These are phyloP conservation scores for Drosophila helvetica DNA, from an alignment of 2,888 invertebrate species.

Conservation along the genomic window DNA sequence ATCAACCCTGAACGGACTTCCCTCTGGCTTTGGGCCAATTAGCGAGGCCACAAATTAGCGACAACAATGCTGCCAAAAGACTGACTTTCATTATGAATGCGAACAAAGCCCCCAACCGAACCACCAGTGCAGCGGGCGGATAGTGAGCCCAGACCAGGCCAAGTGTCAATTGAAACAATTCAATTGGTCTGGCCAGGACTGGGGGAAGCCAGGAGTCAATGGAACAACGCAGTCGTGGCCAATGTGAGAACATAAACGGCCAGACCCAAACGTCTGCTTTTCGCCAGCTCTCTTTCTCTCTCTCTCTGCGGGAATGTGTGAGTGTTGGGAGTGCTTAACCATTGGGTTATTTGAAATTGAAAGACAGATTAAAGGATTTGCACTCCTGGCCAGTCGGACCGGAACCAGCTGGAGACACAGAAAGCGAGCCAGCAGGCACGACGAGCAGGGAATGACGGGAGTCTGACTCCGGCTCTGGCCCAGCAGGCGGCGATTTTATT, in stretches of 20 bases:
- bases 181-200: constrained; percentile 54
- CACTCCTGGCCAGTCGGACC: constrained; percentile 43
- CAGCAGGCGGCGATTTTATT: constrained; percentile 55
- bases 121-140: background rate
- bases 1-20: background rate
- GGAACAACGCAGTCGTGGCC: constrained; percentile 6
- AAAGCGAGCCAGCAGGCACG: constrained; percentile 4
- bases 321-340: constrained; percentile 54
- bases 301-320: constrained; percentile 18
- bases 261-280: constrained; percentile 11
- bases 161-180: constrained; percentile 74
- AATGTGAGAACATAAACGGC: constrained; percentile 30
- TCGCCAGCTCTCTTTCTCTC: background rate
- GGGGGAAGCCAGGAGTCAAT: background rate
- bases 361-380: constrained; percentile 76
- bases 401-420: constrained; percentile 29
- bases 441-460: background rate
- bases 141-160: constrained; percentile 38
- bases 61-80: constrained; percentile 32
- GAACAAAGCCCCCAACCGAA: constrained; percentile 42
- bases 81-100: constrained; percentile 69
- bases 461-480: constrained; percentile 20
- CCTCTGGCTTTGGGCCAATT: constrained; percentile 35
- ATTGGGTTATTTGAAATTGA: constrained; percentile 59
- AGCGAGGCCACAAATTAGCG: constrained; percentile 38